Base-by-base conservation (phyloP, 2,888 invertebrate genomes). In the Phlogophora meticulosa region DNA sequence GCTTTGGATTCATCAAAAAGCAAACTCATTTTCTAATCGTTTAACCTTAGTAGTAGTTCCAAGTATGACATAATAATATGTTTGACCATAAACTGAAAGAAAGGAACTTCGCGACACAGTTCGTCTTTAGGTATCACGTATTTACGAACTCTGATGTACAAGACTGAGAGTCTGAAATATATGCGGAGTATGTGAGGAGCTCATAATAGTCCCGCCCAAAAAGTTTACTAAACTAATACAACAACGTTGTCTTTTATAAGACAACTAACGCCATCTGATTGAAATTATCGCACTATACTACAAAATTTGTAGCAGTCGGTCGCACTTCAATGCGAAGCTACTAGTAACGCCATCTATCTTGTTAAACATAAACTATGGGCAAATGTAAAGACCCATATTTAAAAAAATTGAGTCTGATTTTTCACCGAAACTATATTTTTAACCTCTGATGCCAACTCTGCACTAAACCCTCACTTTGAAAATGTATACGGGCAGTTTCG, bases 231-330 rank as follows among this genome's bases (percentile, higher is more conserved):
- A 60, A 42, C 34, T 24, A 42, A 1, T 11, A n/a, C 2, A 11
- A 46, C 42, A n/a, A n/a, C n/a, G n/a, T 11, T 32, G 10, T 38
- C 2, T 17, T 51, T 36, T 7, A 32, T 49, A n/a, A 10, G 9
- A 48, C 45, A 13, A 58, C 36, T 62, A 56, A n/a, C 70, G 80
- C 73, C 80, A 80, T 76, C 80, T 79, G 32, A 42, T 15, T 40
- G 10, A 7, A 58, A n/a, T 40, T 34, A 7, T 48, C 13, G 32
- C 28, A 17, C 2, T 28, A 1, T 36, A 2, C n/a, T 40, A 59
- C 34, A n/a, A 51, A 32, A 51, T 51, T 1, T 42, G 34, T 49
- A 60, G 20, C 24, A 49, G 34, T 32, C n/a, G 28, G 10, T 38
- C 49, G 7, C 36, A n/a, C n/a, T n/a, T n/a, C n/a, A 57, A 2